Base-by-base conservation (phyloP, 2,797 vertebrate genomes). In the Tangara arthus region DNA sequence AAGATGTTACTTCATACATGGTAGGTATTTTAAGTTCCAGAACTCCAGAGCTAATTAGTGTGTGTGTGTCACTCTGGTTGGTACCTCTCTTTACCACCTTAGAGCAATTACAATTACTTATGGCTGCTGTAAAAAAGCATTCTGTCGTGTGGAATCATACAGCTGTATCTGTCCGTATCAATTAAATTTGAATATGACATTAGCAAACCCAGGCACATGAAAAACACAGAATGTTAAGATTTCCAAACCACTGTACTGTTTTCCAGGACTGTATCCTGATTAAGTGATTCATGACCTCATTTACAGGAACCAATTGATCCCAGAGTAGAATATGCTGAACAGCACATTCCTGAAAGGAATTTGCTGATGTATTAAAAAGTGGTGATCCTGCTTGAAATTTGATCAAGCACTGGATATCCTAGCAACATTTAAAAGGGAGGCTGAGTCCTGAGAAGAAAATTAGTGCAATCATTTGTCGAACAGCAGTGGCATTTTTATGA, bases 241-340 rank as follows among this genome's bases (percentile, higher is more conserved):
- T 94, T 94, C 82, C 71, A 83, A 89, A 90, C 52, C 12, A 18
- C 81, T 68, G 65, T 24, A 55, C 50, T 41, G 11, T 82, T 87
- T 87, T 89, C 70, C 21, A 82, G 39, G 34, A 63, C 14, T 55
- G 37, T n/a, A 26, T 56, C 55, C 56, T 89, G 76, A 95, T 93
- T 82, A 95, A 94, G 42, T 84, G 75, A 84, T 80, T 96, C 92
- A 90, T 85, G 34, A 28, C 21, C 41, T 79, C 50, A 41, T 92
- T 96, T 79, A 86, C 73, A 95, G n/a, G 55, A 95, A 75, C 80
- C n/a, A 72, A 65, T 92, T 90, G 93, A 95, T 97, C 65, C 75
- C 41, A 53, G 60, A 35, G 46, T 75, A 82, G 46, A 91, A 82
- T 72, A 82, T 71, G 47, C 65, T 89, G 78, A 92, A 76, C 78